Conservation (phyloP, 2,113 vertebrate genomes). For the Oncorhynchus tshawytscha region DNA sequence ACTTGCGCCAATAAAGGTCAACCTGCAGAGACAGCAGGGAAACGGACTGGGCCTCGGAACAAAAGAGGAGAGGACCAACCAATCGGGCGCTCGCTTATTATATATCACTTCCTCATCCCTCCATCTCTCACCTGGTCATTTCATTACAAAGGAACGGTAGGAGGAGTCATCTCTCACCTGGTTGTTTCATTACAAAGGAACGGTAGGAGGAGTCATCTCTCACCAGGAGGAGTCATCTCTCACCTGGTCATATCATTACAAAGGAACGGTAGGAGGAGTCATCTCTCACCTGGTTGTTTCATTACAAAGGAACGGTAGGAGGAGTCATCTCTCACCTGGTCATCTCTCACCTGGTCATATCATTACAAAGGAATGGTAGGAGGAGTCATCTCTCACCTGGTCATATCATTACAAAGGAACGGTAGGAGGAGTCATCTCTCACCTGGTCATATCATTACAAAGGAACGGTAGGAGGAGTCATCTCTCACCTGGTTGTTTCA, state of each 20-base stretch:
- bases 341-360: neutral
- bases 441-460: too few species aligned
- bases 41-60: neutral
- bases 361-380: neutral
- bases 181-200: neutral
- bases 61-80: neutral
- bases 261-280: neutral
- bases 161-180: neutral
- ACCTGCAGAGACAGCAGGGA: slow-evolving; percentile 33
- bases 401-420: neutral
- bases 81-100: slow-evolving; percentile 21
- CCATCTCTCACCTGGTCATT: slow-evolving; percentile 35
- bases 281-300: neutral
- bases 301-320: neutral
- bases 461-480: neutral
- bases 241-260: too few species aligned
- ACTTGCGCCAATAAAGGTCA: too few species aligned
- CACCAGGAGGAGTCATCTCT: neutral
- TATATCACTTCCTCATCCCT: slow-evolving; percentile 36
- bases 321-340: neutral
- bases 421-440: neutral
- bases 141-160: slow-evolving; percentile 12
- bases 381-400: neutral
- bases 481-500: neutral
- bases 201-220: too few species aligned